Conservation (phyloP, 2,113 vertebrate genomes). For the Marmota monax region DNA sequence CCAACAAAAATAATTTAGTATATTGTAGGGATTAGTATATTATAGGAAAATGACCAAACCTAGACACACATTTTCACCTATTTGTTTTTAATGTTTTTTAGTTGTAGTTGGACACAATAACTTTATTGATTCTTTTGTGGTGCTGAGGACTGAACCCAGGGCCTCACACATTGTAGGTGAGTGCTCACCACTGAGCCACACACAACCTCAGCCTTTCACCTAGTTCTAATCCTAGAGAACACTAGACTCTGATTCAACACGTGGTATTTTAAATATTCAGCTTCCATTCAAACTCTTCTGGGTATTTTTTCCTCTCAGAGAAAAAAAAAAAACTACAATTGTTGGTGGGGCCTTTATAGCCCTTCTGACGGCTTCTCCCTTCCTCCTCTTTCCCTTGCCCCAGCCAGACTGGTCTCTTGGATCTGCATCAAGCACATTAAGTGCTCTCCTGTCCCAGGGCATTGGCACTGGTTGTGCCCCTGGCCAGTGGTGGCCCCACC, state of each 20-base stretch:
- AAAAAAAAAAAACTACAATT: neutral
- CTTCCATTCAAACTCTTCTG: neutral
- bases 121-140: too few species aligned
- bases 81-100: too few species aligned
- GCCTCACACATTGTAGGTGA: too few species aligned
- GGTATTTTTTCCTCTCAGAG: too few species aligned
- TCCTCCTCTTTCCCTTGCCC: neutral
- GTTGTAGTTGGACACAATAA: too few species aligned
- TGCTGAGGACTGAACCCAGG: too few species aligned
- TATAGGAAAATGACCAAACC: neutral
- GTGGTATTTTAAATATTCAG: neutral
- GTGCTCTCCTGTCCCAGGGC: neutral
- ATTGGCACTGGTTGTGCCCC: neutral
- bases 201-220: too few species aligned
- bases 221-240: neutral
- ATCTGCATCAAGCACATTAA: too few species aligned
- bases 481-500: neutral
- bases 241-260: neutral
- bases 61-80: neutral
- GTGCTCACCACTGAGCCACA: too few species aligned
- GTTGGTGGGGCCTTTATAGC: accelerated
- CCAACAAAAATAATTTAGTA: neutral
- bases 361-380: neutral
- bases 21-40: neutral
- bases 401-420: neutral